Percentiles rank a stretch among this genome's conserved stretches.
These are phyloP conservation scores for Listrodromus nycthemerus DNA, from an alignment of 2,888 invertebrate genomes.

Conservation along the genomic window DNA sequence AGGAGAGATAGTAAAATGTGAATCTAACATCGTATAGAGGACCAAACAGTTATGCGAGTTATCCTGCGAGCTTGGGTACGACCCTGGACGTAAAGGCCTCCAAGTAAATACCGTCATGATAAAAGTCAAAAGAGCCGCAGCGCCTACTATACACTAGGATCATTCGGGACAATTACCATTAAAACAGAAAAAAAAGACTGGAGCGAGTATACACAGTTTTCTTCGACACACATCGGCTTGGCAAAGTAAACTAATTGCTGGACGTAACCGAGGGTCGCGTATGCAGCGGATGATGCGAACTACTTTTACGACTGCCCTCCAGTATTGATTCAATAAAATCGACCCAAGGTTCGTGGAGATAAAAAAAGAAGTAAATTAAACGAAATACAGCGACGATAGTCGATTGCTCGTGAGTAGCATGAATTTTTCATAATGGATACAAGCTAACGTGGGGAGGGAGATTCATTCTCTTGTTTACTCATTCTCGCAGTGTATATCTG, in stretches of 20 bases:
- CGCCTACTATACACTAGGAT: conserved; percentile 46
- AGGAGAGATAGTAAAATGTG: conserved; percentile 16
- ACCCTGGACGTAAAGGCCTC: conserved; percentile 77
- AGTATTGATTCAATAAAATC: neutral
- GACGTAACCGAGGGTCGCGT: neutral
- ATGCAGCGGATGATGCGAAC: conserved; percentile 50
- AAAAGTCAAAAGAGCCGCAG: conserved; percentile 55
- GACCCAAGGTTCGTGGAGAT: conserved; percentile 4
- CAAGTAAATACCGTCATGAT: conserved; percentile 66
- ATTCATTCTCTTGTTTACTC: conserved; percentile 54
- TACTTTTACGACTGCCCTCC: conserved; percentile 1
- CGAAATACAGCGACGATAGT: neutral
- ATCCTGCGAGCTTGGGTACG: conserved; percentile 78
- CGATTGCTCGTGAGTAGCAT: neutral
- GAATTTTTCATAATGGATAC: neutral
- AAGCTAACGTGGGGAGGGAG: conserved; percentile 33
- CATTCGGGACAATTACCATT: conserved; percentile 41
- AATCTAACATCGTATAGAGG: conserved; percentile 15
- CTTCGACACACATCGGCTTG: conserved; percentile 48
- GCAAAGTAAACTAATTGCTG: conserved; percentile 27
- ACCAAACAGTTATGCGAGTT: conserved; percentile 36
- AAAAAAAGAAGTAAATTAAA: neutral
- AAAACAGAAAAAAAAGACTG: conserved; percentile 34
- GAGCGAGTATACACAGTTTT: conserved; percentile 53
- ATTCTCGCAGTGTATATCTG: conserved; percentile 57